A percentile compares a stretch with the other conserved stretches of the same genome.
Conservation (phyloP, 2,888 invertebrate species). For the Laothoe populi region DNA sequence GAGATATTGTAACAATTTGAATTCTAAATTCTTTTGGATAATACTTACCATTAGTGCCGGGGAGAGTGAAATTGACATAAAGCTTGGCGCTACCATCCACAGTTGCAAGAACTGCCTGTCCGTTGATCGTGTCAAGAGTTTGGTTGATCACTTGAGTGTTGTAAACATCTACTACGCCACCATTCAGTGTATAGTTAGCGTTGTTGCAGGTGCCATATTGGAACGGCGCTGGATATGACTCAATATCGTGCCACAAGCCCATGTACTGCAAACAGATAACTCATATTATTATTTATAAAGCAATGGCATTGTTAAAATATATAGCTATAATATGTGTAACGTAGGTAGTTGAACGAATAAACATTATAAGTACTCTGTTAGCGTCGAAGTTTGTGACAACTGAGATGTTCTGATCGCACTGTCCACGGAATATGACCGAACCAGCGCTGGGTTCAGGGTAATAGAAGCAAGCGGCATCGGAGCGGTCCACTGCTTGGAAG, state of each 20-base stretch:
- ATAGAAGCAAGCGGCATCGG: conserved; percentile 42
- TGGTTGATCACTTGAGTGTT: conserved; percentile 74
- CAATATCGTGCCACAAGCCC: conserved; percentile 67
- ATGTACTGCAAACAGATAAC: conserved; percentile 54
- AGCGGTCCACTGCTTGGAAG: conserved; percentile 42
- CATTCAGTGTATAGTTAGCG: conserved; percentile 55
- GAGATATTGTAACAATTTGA: not conserved
- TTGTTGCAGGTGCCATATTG: conserved; percentile 64
- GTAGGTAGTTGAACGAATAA: not conserved
- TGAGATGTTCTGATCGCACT: conserved; percentile 46
- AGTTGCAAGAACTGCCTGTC: conserved; percentile 61
- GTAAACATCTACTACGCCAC: conserved; percentile 52
- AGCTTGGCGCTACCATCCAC: conserved; percentile 80
- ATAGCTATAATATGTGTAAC: not conserved
- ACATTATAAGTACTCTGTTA: conserved; percentile 39
- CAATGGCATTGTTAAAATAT: not conserved
- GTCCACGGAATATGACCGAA: conserved; percentile 50
- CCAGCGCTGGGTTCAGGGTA: conserved; percentile 38
- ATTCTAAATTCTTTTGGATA: conserved; percentile 9
- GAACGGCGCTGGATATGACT: conserved; percentile 60
- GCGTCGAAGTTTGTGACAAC: conserved; percentile 49
- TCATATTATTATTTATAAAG: not conserved
- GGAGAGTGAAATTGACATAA: conserved; percentile 82
- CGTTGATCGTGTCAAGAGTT: conserved; percentile 77
- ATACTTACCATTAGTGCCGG: conserved; percentile 73